Evolutionary conservation across 2,797 vertebrate genomes (phyloP).

Genomic region (Thunnus albacares): DNA sequence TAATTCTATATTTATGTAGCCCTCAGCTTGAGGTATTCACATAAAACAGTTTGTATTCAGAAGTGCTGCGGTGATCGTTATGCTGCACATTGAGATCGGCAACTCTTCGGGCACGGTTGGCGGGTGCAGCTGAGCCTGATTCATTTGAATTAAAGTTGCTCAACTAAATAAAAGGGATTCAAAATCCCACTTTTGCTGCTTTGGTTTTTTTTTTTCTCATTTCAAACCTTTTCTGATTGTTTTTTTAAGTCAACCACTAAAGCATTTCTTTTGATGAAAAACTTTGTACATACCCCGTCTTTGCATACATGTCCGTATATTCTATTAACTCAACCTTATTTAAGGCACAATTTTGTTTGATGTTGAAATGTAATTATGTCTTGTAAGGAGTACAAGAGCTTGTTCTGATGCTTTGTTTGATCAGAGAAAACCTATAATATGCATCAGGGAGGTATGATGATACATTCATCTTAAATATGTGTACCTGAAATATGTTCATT

Average conservation of each 20-base stretch:
- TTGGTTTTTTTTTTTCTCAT: constrained; percentile 36
- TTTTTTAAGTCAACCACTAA: constrained; percentile 39
- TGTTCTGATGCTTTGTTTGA: constrained; percentile 46
- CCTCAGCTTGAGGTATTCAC: constrained; percentile 83
- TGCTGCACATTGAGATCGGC: constrained; percentile 68
- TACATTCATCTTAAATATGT: constrained; percentile 21
- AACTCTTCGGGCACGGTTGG: constrained; percentile 79
- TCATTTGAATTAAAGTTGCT: constrained; percentile 83
- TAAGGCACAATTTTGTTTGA: constrained; percentile 62
- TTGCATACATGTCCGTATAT: constrained; percentile 44
- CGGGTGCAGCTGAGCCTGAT: constrained; percentile 69
- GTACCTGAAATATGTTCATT: constrained; percentile 5
- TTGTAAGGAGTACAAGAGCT: constrained; percentile 7
- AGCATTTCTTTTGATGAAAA: constrained; percentile 74
- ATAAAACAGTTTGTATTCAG: constrained; percentile 83
- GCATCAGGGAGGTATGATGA: constrained; percentile 25
- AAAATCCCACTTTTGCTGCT: constrained; percentile 64
- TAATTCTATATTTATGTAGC: constrained; percentile 87
- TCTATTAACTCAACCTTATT: constrained; percentile 46
- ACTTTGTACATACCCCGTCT: constrained; percentile 53
- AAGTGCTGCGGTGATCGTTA: constrained; percentile 79
- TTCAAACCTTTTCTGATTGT: constrained; percentile 43
- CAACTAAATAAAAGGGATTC: constrained; percentile 79
- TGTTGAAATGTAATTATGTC: constrained; percentile 64
- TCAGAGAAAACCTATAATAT: constrained; percentile 32